Base-by-base conservation (phyloP, 2,888 invertebrate genomes). In the Eledone cirrhosa region DNA sequence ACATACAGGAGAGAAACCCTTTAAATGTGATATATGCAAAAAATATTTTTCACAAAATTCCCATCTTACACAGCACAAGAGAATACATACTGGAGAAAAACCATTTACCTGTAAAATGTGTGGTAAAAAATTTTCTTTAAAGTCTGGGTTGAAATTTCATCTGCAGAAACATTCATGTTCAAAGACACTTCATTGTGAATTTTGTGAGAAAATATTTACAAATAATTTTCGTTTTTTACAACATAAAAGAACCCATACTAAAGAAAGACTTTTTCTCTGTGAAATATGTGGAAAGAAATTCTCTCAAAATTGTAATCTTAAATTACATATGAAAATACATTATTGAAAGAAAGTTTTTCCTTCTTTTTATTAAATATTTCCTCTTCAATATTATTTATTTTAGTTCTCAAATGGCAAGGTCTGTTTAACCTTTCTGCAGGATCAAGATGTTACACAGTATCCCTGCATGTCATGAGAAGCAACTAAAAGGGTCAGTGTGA, bases 81-180 rank as follows among this genome's bases (percentile, higher is more conserved):
- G 67, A 29, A 31, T 24, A 7, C 67, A 67, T 22, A 67, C 67
- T 67, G 67, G 67, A 16, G 67, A 67, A 31, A 67, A 67, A 24
- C 67, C 67, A 27, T 67, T 67, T 67, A 27, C 67, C 14, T 67
- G 67, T 67, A 29, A 67, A 27, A 22, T 67, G 5, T 67, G 67
- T 27, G 29, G 14, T 29, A 31, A 27, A 29, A 13, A 14, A 27
- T 67, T 67, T 67, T 13, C 67, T 22, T 31, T 29, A 31, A 67
- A 31, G 3, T 67, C 67, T 19, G 67, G 31, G 13, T 22, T 27
- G 29, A 29, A 67, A 16, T 31, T 29, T 29, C 67, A 67, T 13
- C 27, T 67, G 24, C 67, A 31, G 31, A 67, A 67, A 14, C 67
- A 67, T 22, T 29, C 67, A 22, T 27, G 67, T 29, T 27, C 27